These are phyloP conservation scores for Bruchidius siliquastri DNA, from an alignment of 2,888 invertebrate species.

Conservation along the genomic window DNA sequence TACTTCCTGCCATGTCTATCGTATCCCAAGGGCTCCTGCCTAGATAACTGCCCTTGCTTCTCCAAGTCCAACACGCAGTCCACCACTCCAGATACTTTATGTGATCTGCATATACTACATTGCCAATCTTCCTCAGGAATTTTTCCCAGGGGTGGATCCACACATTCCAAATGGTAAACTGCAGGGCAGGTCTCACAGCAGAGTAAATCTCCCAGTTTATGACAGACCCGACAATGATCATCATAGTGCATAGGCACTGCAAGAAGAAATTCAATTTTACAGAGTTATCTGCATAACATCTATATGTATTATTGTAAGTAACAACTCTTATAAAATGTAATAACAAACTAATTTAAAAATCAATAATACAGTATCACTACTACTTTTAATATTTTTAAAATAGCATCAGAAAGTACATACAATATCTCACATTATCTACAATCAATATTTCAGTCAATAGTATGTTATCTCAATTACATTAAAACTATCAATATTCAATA, in stretches of 20 bases:
- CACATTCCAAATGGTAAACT: conserved; percentile 94
- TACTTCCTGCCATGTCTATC: conserved; percentile 96
- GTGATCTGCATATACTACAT: conserved; percentile 88
- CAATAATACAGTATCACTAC: too few species aligned
- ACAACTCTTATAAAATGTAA: too few species aligned
- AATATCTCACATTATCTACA: too few species aligned
- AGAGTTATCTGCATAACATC: background rate
- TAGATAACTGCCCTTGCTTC: conserved; percentile 82
- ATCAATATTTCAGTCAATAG: too few species aligned
- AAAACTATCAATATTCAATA: too few species aligned
- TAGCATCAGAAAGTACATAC: too few species aligned
- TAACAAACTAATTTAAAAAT: too few species aligned
- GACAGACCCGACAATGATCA: conserved; percentile 89
- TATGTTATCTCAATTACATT: too few species aligned
- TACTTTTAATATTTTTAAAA: too few species aligned
- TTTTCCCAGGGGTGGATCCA: conserved; percentile 88
- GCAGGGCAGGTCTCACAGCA: conserved; percentile 99
- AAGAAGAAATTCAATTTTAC: conserved; percentile 18
- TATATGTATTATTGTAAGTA: too few species aligned
- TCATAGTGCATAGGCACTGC: conserved; percentile 82
- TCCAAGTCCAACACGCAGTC: conserved; percentile 91
- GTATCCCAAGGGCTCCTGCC: conserved; percentile 91
- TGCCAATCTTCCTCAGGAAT: conserved; percentile 98
- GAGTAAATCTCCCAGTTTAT: conserved; percentile 86
- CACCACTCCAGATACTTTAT: conserved; percentile 86